Evolutionary conservation across 2,888 invertebrate genomes (phyloP).

Genomic region (Saturnia pavonia): DNA sequence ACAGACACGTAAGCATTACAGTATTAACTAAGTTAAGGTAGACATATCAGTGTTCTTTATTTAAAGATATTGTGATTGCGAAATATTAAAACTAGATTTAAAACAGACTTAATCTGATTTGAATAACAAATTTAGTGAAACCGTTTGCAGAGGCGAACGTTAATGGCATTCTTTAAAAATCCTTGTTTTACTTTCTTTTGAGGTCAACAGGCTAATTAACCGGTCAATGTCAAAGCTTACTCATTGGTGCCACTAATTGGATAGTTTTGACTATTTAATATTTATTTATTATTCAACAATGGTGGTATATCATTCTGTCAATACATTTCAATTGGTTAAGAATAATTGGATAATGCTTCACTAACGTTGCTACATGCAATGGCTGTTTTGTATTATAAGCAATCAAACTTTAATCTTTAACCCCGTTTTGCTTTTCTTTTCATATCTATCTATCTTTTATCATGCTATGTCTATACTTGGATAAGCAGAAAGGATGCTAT

Average conservation of each 20-base stretch:
- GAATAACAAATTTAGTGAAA: constrained; percentile 17
- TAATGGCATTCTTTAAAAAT: constrained; percentile 15
- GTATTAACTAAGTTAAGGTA: not conserved
- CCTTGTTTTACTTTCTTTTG: constrained; percentile 22
- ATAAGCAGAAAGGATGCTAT: not conserved
- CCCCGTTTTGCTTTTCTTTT: not conserved
- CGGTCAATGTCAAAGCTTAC: constrained; percentile 28
- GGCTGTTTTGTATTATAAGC: not conserved
- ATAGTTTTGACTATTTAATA: not conserved
- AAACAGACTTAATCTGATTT: constrained; percentile 12
- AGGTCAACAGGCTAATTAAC: constrained; percentile 18
- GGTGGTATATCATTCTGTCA: no score
- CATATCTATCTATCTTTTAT: not conserved
- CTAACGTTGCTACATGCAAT: no score
- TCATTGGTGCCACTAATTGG: constrained; percentile 18
- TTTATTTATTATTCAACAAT: constrained; percentile 24
- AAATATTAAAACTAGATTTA: constrained; percentile 18
- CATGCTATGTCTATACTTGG: not conserved
- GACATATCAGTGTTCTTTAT: not conserved
- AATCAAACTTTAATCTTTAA: not conserved
- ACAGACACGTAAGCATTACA: not conserved
- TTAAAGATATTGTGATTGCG: constrained; percentile 14
- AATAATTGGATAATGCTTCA: no score
- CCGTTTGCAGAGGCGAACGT: constrained; percentile 16
- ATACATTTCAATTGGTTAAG: no score